A percentile compares a stretch with the other conserved stretches of the same genome.
phyloP scores from a whole-genome alignment of 2,888 invertebrate genomes.

The Acrobasis consociella region DNA sequence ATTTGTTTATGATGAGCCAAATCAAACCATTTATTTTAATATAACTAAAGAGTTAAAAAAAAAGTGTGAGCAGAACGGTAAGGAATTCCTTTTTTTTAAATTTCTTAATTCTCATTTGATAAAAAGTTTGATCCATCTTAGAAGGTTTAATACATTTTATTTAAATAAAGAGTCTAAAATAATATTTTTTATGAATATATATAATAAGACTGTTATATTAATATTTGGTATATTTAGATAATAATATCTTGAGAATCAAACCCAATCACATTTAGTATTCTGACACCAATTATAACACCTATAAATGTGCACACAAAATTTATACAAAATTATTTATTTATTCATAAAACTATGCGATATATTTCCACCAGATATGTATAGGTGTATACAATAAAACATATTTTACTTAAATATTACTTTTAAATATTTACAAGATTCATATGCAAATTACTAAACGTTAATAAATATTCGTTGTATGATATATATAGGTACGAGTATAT shows the following conservation, averaged over 20 bases:
- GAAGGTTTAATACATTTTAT: no score
- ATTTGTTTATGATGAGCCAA: no score
- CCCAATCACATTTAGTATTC: slow-evolving; percentile 21
- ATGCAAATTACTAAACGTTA: slow-evolving; percentile 33
- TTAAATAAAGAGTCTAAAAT: no score
- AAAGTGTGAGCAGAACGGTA: no score
- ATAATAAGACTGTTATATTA: no score
- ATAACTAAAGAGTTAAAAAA: no score
- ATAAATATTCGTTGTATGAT: slow-evolving; percentile 48
- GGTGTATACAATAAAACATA: slow-evolving; percentile 8
- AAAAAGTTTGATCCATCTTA: no score
- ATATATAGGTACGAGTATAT: no score
- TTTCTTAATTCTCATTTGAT: no score
- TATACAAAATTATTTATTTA: slow-evolving; percentile 19
- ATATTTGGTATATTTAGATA: slow-evolving; percentile 16
- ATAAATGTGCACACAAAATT: slow-evolving; percentile 21
- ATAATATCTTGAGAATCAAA: slow-evolving; percentile 25
- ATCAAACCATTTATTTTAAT: no score
- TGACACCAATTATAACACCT: slow-evolving; percentile 13
- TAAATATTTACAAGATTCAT: slow-evolving; percentile 31
- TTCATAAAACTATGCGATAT: slow-evolving; percentile 15
- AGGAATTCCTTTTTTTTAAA: no score
- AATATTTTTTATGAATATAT: no score
- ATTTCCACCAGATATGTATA: slow-evolving; percentile 20
- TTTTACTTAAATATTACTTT: slow-evolving; percentile 19